A percentile compares a stretch with the other conserved stretches of the same genome.
Conservation (phyloP, 53 echinoderm and acorn worm genomes). For the Arbacia lixula region DNA sequence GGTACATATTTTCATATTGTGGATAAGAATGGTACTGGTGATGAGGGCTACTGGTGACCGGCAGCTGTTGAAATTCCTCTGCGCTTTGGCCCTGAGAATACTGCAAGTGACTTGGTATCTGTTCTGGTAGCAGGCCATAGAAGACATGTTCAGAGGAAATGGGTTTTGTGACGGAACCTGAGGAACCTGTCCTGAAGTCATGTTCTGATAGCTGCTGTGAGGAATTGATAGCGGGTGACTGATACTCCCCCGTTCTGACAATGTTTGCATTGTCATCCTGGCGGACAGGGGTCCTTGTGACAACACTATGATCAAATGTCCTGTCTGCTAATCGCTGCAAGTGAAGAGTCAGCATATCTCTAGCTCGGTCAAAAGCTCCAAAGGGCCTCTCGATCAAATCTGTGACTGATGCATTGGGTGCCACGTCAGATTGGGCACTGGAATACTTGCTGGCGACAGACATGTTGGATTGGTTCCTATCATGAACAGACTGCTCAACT, state of each 20-base stretch:
- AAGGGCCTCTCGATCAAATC: conserved; percentile 35
- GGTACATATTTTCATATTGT: neutral
- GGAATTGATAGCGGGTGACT: neutral
- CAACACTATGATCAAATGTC: conserved; percentile 93
- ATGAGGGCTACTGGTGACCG: neutral
- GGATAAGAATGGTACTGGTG: conserved; percentile 10
- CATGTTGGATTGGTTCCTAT: conserved; percentile 28
- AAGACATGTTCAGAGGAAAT: conserved; percentile 43
- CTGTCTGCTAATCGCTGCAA: conserved; percentile 81
- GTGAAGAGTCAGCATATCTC: conserved; percentile 80
- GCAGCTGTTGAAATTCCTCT: conserved; percentile 16
- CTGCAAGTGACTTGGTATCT: conserved; percentile 21
- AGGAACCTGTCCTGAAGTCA: conserved; percentile 17
- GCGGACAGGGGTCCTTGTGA: conserved; percentile 33
- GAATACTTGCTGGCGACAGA: conserved; percentile 23
- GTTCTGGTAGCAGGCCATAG: conserved; percentile 51
- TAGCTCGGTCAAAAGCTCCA: conserved; percentile 85
- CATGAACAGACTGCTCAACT: neutral
- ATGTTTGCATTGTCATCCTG: conserved; percentile 47
- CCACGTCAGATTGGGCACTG: neutral
- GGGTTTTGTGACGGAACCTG: conserved; percentile 34
- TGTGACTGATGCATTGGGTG: neutral
- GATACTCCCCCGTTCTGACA: conserved; percentile 6
- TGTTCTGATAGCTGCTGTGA: conserved; percentile 42
- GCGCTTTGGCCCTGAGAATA: conserved; percentile 6